phyloP scores from a whole-genome alignment of 1,140 invertebrate genomes.

The Zaprionus kolodkinae region DNA sequence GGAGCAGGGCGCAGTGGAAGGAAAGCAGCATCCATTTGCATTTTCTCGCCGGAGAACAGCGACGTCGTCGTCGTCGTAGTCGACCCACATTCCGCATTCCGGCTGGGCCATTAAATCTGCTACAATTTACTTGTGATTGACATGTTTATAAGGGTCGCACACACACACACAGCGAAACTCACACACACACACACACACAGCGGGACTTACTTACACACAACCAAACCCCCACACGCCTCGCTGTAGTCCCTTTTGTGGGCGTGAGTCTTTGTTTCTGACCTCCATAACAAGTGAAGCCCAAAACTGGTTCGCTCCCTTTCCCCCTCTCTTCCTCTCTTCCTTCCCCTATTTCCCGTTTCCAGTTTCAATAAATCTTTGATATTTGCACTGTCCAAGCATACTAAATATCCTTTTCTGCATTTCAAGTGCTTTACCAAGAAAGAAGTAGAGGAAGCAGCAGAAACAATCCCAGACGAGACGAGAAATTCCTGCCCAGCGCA shows the following conservation, averaged over 20 bases:
- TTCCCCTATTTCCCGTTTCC: neutral
- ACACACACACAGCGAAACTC: slow-evolving; percentile 12
- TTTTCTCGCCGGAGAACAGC: slow-evolving; percentile 39
- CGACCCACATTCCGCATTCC: slow-evolving; percentile 52
- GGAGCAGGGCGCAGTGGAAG: too few species aligned
- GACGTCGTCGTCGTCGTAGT: slow-evolving; percentile 7
- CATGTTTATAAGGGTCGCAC: slow-evolving; percentile 78
- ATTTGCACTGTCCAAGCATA: slow-evolving; percentile 70
- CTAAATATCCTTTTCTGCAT: slow-evolving; percentile 76
- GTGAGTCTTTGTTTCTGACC: slow-evolving; percentile 18
- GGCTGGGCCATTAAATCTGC: slow-evolving; percentile 72
- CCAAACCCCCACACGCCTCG: neutral
- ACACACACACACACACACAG: neutral
- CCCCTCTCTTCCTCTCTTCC: neutral
- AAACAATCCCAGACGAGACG: slow-evolving; percentile 5
- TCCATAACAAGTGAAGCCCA: slow-evolving; percentile 59
- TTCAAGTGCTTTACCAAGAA: slow-evolving; percentile 53
- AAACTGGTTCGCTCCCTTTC: slow-evolving; percentile 38
- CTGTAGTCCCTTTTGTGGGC: slow-evolving; percentile 1
- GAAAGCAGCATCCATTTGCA: slow-evolving; percentile 55
- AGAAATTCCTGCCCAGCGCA: slow-evolving; percentile 56
- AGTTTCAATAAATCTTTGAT: slow-evolving; percentile 71
- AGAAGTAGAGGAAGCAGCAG: slow-evolving; percentile 16
- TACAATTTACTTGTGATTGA: slow-evolving; percentile 81
- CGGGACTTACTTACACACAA: neutral